Evolutionary conservation across 1,140 invertebrate genomes (phyloP), one percentile per base, ranked within the genome.

Genomic region (Drosophila ercepeae): DNA sequence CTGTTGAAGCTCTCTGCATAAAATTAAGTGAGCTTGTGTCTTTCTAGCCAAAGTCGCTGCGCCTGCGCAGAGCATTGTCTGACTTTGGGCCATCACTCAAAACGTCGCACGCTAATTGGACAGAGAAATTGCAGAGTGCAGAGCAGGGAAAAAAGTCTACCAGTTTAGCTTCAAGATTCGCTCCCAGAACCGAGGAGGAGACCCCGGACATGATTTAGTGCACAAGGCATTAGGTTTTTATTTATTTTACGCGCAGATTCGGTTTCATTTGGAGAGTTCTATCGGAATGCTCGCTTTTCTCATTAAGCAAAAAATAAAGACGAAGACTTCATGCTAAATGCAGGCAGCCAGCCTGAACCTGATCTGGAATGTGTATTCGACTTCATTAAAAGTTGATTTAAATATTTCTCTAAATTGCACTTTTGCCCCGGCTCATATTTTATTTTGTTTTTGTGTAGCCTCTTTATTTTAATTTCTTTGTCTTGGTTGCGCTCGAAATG

Each of bases 21-120:
- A 77, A 78, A 81, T 84, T 88, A 84, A 68, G 69, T 71, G 60
- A 55, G 42, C 23, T 50, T 39, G 13, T 39, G 36, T 39, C 36
- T 39, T 39, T 16, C 36, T 60, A 32, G 29, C 14, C 14, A 27
- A 1, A 27, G 53, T 8, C 16, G 25, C 14, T 39, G 60, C 39
- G 79, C 51, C 58, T 81, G 79, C 81, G 76, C 79, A 89, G 79
- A 75, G 76, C 79, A 89, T 88, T 88, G 82, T 88, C 83, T 88
- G 82, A 86, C 82, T 86, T 58, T 49, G 52, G 60, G 64, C 78
- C 82, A 88, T 86, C 82, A 82, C 84, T 89, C 82, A 88, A 88
- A 82, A 78, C 78, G 77, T 88, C 82, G 82, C 82, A 82, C 82
- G 69, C 82, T 88, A 88, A 88, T 88, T 88, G 82, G 82, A 88